Base-by-base conservation (phyloP, 2,797 vertebrate genomes). In the Bryconaethiops microstoma region DNA sequence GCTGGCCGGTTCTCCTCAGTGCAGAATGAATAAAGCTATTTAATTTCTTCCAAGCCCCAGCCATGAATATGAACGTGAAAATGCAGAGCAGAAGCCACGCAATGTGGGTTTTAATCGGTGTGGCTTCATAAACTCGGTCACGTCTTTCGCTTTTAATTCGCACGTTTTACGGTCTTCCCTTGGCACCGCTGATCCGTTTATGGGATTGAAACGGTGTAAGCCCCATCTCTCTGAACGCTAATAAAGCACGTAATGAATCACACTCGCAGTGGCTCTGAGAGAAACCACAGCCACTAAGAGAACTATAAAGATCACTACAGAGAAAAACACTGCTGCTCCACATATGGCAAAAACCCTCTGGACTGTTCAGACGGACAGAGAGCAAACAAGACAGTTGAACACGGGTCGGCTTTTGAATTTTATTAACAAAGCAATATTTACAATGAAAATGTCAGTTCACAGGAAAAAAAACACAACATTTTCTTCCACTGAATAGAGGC, bases 221-320 rank as follows among this genome's bases (percentile, higher is more conserved):
- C 85, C 89, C 87, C 81, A 85, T 88, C 87, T 88, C 87, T 90
- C 84, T 88, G 88, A 65, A 14, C 87, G 85, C 90, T 92, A 88
- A 87, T 92, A 92, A 93, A 94, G 54, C 84, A 77, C 82, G 87
- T 93, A 92, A 93, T 92, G 90, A 91, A 87, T 92, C 91, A 88
- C 91, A 93, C 91, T 93, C 88, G 91, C 86, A 88, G 88, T 90
- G 82, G 82, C 86, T 89, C 85, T 90, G 84, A 88, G 55, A 88
- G 83, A 87, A 92, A 91, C 87, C 86, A 79, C 89, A 69, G 77
- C 84, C 88, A 92, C 88, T 86, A 48, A 88, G 87, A 87, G 87
- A 87, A 90, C 90, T 86, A 87, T 88, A 92, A 91, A 91, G 90
- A 92, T 91, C 90, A 90, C 86, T 90, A 60, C 88, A 85, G 85